Evolutionary conservation across 2,888 invertebrate species (phyloP), one percentile per base, ranked within the genome.

Genomic region (Philereme vetulata): DNA sequence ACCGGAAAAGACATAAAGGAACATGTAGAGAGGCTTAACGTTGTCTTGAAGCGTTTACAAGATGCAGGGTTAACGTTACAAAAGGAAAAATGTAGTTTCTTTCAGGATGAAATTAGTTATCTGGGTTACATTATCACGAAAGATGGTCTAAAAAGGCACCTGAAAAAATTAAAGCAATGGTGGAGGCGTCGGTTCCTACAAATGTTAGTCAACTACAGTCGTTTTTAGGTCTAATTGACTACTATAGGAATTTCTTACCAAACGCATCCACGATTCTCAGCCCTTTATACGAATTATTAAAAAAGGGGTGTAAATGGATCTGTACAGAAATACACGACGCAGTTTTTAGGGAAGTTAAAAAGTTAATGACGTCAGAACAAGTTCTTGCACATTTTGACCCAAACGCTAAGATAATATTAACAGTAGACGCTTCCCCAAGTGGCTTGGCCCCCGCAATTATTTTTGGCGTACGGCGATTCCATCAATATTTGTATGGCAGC

Each of bases 361-460:
- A 56, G 0, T 32, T 42, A n/a, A n/a, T 60, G 32, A 51, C 65
- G 1, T 69, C 70, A 1, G 68, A 72, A 34, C 51, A 64, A 10
- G 56, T 65, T 0, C 58, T 74, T 40, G 51, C 72, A 0, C 73
- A 75, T 57, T 71, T 64, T 54, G 56, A 72, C 43, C 60, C 67
- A 0, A 47, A 63, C 5, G 65, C 65, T 0, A 66, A 64, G 34
- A 10, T 70, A 34, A 64, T 75, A 4, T 55, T 74, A 9, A 71
- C 71, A 0, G 72, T 70, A 0, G 75, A 72, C 42, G 72, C 72
- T 0, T 70, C 72, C 0, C 68, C 71, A 3, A 34, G 5, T 4
- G 72, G 72, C 0, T n/a, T 70, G 8, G 69, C 74, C 0, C 72
- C 72, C 0, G 73, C 72, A 5, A 74, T 70, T 44, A 66, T 72